These are phyloP conservation scores for Echiichthys vipera DNA, from an alignment of 2,797 vertebrate species.

Conservation along the genomic window DNA sequence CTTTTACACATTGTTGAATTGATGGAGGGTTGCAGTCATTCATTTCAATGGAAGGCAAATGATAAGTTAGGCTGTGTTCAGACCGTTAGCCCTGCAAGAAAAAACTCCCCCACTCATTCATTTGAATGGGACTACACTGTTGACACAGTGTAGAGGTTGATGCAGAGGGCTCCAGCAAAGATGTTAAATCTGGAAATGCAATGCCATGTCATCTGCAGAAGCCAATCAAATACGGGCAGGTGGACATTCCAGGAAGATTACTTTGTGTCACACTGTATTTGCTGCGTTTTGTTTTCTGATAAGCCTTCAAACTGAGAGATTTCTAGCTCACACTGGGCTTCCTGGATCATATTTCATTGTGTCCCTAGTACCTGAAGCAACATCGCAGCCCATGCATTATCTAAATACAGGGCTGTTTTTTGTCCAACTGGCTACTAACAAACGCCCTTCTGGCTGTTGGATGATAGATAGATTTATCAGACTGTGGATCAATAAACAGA, in stretches of 20 bases:
- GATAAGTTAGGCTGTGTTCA: neutral
- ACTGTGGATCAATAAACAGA: neutral
- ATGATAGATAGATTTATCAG: neutral
- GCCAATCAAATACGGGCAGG: neutral
- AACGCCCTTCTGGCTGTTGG: neutral
- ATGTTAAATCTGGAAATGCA: neutral
- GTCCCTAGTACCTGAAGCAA: neutral
- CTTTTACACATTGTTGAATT: neutral
- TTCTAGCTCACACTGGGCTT: neutral
- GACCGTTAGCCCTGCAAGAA: conserved; percentile 10
- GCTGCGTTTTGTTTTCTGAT: neutral
- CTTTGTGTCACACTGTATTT: neutral
- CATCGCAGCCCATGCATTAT: neutral
- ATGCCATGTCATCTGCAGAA: neutral
- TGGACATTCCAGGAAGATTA: neutral
- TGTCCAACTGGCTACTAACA: neutral
- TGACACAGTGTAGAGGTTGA: neutral
- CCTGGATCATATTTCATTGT: neutral
- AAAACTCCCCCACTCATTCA: neutral
- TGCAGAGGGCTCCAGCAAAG: neutral
- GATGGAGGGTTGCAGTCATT: neutral
- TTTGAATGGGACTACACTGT: neutral
- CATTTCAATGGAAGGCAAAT: neutral
- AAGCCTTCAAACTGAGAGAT: neutral
- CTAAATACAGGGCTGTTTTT: neutral